Percentiles rank a stretch among this genome's conserved stretches.
phyloP scores from a whole-genome alignment of 2,113 vertebrate species.

The Aspidoscelis tigris region DNA sequence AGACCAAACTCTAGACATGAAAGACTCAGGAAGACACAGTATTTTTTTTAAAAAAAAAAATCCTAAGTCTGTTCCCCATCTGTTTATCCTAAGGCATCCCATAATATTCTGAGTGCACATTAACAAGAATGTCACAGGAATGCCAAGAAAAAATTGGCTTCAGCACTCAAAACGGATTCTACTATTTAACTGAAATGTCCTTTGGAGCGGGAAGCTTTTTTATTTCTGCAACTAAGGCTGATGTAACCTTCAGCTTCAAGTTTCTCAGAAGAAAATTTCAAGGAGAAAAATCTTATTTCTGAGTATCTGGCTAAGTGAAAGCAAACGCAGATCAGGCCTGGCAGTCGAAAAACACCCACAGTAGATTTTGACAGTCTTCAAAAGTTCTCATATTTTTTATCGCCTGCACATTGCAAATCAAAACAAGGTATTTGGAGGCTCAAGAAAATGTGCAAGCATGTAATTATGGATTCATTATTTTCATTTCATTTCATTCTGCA shows the following conservation, averaged over 20 bases:
- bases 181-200: constrained; percentile 29
- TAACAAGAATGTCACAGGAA: constrained; percentile 56
- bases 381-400: not conserved
- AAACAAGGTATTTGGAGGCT: not conserved
- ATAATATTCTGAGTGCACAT: constrained; percentile 66
- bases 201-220: too few relatives aligned
- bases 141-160: constrained; percentile 61
- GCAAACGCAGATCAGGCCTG: not conserved
- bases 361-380: not conserved
- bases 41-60: not conserved
- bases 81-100: constrained; percentile 55
- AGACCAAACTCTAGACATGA: not conserved
- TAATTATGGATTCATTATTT: not conserved
- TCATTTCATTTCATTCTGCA: too few relatives aligned
- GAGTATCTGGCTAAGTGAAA: not conserved
- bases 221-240: not conserved
- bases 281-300: not conserved
- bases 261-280: rapidly evolving
- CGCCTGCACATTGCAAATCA: not conserved
- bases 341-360: not conserved
- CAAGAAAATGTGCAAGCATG: not conserved
- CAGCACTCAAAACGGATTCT: constrained; percentile 53
- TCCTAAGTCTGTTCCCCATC: constrained; percentile 44
- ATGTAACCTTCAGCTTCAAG: rapidly evolving
- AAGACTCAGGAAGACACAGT: not conserved